phyloP scores from a whole-genome alignment of 2,888 invertebrate species.

The Polydrusus cervinus region DNA sequence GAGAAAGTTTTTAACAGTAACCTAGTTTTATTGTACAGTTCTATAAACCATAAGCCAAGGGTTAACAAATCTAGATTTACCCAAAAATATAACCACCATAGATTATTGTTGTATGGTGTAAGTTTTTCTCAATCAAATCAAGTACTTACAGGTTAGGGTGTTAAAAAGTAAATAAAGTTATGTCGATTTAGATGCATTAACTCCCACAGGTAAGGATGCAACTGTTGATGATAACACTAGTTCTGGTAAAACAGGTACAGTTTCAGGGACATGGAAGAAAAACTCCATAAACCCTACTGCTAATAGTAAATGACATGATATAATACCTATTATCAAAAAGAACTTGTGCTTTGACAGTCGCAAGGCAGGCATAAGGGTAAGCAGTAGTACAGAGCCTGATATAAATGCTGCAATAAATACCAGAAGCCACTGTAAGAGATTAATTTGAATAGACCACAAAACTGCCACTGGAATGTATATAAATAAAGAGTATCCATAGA shows the following conservation, averaged over 20 bases:
- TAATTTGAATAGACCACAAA: constrained; percentile 90
- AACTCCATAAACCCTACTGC: constrained; percentile 91
- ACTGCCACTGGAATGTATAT: constrained; percentile 96
- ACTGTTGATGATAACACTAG: constrained; percentile 12
- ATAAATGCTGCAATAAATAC: constrained; percentile 87
- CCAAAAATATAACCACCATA: no score
- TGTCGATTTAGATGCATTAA: not conserved
- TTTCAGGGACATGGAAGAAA: constrained; percentile 80
- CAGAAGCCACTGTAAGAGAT: constrained; percentile 90
- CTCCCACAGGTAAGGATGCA: not conserved
- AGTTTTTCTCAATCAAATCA: no score
- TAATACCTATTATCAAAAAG: constrained; percentile 78
- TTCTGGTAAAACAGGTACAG: constrained; percentile 41
- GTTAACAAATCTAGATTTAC: no score
- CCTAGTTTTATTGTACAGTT: no score
- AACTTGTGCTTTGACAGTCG: constrained; percentile 79
- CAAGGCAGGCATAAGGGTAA: constrained; percentile 86
- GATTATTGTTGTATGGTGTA: no score
- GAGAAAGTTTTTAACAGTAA: no score
- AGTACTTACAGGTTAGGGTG: no score
- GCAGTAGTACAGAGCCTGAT: constrained; percentile 89
- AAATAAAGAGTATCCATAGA: constrained; percentile 96
- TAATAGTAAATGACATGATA: constrained; percentile 85
- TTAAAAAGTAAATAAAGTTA: not conserved
- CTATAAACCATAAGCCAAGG: no score